These are phyloP conservation scores for Momotus momota DNA, from an alignment of 2,797 vertebrate species.

Conservation along the genomic window DNA sequence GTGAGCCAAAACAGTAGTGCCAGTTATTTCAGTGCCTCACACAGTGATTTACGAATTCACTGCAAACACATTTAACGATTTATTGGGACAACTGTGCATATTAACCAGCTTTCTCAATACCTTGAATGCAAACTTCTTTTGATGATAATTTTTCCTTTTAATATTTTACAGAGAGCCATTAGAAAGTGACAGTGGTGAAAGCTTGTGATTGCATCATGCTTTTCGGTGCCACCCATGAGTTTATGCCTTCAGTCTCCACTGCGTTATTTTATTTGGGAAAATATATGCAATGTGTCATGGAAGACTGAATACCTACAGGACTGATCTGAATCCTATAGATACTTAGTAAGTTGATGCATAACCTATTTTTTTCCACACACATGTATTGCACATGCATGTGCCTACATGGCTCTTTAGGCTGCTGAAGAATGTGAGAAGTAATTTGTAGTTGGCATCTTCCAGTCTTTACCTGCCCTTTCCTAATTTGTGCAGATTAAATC, in stretches of 20 bases:
- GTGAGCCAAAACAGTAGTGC: slow-evolving; percentile 82
- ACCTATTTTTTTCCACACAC: neutral
- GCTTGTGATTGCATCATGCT: slow-evolving; percentile 4
- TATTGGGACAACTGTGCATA: slow-evolving; percentile 54
- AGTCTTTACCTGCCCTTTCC: neutral
- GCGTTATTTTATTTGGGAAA: slow-evolving; percentile 61
- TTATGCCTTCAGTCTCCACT: slow-evolving; percentile 24
- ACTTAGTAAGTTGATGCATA: neutral
- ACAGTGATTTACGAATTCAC: slow-evolving; percentile 65
- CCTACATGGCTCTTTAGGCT: neutral
- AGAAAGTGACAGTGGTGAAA: slow-evolving; percentile 16
- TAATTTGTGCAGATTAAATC: neutral
- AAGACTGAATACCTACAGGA: slow-evolving; percentile 25
- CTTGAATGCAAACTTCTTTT: slow-evolving; percentile 39
- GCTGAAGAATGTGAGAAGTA: neutral
- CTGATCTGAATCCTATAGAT: neutral
- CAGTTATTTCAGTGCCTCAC: slow-evolving; percentile 78
- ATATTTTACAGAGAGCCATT: slow-evolving; percentile 40
- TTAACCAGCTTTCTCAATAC: slow-evolving; percentile 37
- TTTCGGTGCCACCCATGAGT: slow-evolving; percentile 11
- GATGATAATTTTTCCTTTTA: slow-evolving; percentile 44
- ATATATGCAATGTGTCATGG: slow-evolving; percentile 28
- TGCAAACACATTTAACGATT: slow-evolving; percentile 59
- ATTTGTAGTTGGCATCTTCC: neutral
- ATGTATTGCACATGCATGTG: neutral